These are phyloP conservation scores for Coregonus suidteri DNA, from an alignment of 2,797 vertebrate genomes.

Conservation along the genomic window DNA sequence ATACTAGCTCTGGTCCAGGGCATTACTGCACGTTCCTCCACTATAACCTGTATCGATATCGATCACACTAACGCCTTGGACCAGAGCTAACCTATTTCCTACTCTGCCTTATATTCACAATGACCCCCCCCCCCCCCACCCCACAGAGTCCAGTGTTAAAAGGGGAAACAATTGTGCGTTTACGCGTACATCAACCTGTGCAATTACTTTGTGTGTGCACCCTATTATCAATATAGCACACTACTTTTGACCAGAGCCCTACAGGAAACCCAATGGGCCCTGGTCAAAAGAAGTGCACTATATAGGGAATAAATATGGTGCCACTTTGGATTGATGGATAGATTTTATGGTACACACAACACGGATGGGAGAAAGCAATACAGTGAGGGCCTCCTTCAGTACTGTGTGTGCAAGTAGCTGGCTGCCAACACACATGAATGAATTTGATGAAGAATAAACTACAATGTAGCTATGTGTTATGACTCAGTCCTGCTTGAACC, in stretches of 20 bases:
- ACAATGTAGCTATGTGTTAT: constrained; percentile 61
- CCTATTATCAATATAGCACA: background rate
- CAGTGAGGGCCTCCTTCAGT: constrained; percentile 59
- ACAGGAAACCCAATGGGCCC: background rate
- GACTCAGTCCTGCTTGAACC: background rate
- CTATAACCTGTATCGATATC: background rate
- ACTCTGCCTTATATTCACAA: constrained; percentile 68
- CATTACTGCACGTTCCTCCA: background rate
- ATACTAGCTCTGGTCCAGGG: constrained; percentile 10
- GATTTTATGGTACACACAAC: constrained; percentile 63
- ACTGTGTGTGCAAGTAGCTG: constrained; percentile 49
- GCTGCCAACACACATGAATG: constrained; percentile 72
- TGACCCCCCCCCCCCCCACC: too few relatives aligned
- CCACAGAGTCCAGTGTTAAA: constrained; percentile 82
- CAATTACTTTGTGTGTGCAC: constrained; percentile 80
- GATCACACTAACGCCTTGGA: background rate
- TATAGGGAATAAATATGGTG: background rate
- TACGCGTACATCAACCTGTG: constrained; percentile 80
- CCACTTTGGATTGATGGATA: constrained; percentile 65
- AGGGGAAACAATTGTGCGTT: constrained; percentile 77
- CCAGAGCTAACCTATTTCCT: constrained; percentile 50
- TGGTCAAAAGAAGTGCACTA: constrained; percentile 6
- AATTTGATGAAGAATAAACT: constrained; percentile 84
- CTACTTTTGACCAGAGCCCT: background rate
- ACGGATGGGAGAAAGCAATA: constrained; percentile 41